These are phyloP conservation scores for Dromococcyx pavoninus DNA, from an alignment of 2,797 vertebrate species.

Conservation along the genomic window DNA sequence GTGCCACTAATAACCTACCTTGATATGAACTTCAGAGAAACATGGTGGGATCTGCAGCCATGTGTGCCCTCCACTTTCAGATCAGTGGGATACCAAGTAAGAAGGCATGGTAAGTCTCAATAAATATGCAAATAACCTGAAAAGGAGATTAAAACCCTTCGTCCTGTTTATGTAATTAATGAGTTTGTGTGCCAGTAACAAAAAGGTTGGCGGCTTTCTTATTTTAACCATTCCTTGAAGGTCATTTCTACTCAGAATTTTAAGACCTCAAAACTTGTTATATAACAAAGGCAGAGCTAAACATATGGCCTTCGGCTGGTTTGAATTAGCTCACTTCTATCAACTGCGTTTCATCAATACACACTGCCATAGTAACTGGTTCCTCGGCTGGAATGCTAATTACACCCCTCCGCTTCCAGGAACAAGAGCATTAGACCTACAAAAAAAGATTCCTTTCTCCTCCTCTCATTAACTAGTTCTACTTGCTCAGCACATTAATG, in stretches of 20 bases:
- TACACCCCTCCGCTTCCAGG: conserved; percentile 21
- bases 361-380: conserved; percentile 10
- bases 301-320: conserved; percentile 18
- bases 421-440: conserved; percentile 24
- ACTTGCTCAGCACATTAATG: conserved; percentile 48
- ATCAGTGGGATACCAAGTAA: not conserved
- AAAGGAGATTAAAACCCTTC: conserved; percentile 19
- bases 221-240: conserved; percentile 23
- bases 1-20: not conserved
- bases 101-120: not conserved
- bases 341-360: not conserved
- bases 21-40: not conserved
- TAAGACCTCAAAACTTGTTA: not conserved
- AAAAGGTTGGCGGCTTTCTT: not conserved
- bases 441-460: conserved; percentile 21
- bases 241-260: not conserved
- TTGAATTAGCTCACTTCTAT: conserved; percentile 55
- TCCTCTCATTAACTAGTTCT: conserved; percentile 28
- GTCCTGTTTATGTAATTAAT: not conserved
- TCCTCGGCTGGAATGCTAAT: conserved; percentile 63
- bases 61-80: not conserved
- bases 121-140: conserved; percentile 28
- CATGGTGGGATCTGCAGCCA: not conserved
- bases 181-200: not conserved
- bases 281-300: conserved; percentile 19